Evolutionary conservation across 1,140 invertebrate species (phyloP).

Genomic region (Monochamus saltuarius): DNA sequence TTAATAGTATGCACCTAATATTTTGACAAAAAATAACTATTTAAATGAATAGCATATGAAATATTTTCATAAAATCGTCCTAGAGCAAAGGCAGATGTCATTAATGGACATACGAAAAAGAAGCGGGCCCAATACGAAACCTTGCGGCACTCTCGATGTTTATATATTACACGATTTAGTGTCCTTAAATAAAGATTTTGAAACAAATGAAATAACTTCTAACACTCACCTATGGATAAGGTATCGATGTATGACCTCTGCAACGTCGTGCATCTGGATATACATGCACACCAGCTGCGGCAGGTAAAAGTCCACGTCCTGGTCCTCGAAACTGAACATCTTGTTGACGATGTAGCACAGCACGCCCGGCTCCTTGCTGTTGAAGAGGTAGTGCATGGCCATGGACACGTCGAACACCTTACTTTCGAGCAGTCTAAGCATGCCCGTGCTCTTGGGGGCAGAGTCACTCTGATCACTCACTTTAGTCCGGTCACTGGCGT

Average conservation of each 20-base stretch:
- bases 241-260: constrained; percentile 93
- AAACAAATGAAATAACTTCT: background rate
- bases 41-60: too few relatives aligned
- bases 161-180: too few relatives aligned
- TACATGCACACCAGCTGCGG: constrained; percentile 98
- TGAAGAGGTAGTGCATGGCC: constrained; percentile 96
- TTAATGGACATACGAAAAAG: too few relatives aligned
- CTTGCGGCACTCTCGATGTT: too few relatives aligned
- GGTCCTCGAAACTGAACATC: constrained; percentile 90
- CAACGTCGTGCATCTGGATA: constrained; percentile 95
- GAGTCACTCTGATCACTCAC: constrained; percentile 9
- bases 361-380: constrained; percentile 97
- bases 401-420: constrained; percentile 97
- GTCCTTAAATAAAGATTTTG: background rate
- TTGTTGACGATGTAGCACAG: constrained; percentile 95
- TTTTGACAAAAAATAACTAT: too few relatives aligned
- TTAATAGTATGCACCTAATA: too few relatives aligned
- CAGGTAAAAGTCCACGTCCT: constrained; percentile 96
- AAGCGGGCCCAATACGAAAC: too few relatives aligned
- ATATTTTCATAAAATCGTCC: too few relatives aligned
- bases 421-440: constrained; percentile 92
- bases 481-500: constrained; percentile 21
- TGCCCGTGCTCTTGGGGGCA: constrained; percentile 44
- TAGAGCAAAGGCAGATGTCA: too few relatives aligned
- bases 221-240: constrained; percentile 78